Base-by-base conservation (phyloP, 2,113 vertebrate genomes). In the Brachypodius melanocephalos region DNA sequence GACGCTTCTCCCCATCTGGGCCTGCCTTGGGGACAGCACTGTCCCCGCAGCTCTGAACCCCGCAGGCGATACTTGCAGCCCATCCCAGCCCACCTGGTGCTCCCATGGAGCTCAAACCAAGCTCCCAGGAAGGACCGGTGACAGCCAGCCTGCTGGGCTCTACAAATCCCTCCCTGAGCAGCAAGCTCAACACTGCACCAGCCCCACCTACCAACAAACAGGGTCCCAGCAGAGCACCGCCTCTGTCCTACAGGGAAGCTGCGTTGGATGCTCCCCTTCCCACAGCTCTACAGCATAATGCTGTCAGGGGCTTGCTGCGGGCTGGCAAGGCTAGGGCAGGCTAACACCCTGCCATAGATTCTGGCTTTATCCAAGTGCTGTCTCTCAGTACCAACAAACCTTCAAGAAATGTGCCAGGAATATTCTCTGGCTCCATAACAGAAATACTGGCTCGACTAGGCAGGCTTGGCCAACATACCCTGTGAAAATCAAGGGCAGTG, bases 21-120 rank as follows among this genome's bases (percentile, higher is more conserved):
- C 40, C 34, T 38, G 42, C 42, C 40, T 5, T 25, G 3, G 59
- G 42, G 40, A 34, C 63, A 26, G 12, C 31, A 7, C 43, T 0
- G 8, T 22, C 32, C 40, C 43, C 4, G 8, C 6, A 1, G n/a
- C 65, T 34, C 38, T 9, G 25, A 79, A 46, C 21, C 32, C 28
- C 4, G 0, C 42, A 5, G 5, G 6, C 0, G 0, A 1, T 1
- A 19, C 3, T 0, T 19, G 43, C 58, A 40, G 45, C 63, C 21
- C 4, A 0, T 17, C 58, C 28, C 6, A 13, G 22, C 31, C 63
- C 9, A 7, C 3, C 26, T 21, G 32, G 14, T 46, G 24, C 54
- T 83, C 43, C 28, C 34, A 31, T 12, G 38, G 43, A 29, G 29
- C 1, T 42, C 62, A 38, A 13, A 75, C 28, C 8, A 2, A 0